phyloP scores from a whole-genome alignment of 2,113 vertebrate species.

The Amblyornis subalaris region DNA sequence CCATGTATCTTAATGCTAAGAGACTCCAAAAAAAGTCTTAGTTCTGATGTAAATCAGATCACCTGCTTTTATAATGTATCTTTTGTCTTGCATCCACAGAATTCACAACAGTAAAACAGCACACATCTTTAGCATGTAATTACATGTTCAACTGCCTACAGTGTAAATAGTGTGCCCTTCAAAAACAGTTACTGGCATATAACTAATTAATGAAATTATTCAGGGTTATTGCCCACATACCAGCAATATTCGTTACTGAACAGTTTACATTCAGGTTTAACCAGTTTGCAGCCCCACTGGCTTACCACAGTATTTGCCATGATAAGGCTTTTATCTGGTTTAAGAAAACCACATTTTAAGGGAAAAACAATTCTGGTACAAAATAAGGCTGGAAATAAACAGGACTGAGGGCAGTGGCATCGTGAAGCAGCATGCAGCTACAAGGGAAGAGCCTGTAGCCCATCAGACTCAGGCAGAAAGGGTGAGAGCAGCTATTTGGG shows the following conservation, averaged over 20 bases:
- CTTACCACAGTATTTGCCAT: background rate
- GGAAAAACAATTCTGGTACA: background rate
- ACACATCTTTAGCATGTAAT: background rate
- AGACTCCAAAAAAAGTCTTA: background rate
- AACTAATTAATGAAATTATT: slow-evolving; percentile 47
- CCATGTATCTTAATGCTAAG: background rate
- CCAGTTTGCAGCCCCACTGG: background rate
- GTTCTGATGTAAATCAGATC: background rate
- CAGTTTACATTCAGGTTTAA: slow-evolving; percentile 21
- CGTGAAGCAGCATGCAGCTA: background rate
- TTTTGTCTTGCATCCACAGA: background rate
- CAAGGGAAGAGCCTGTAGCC: background rate
- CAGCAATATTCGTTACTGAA: background rate
- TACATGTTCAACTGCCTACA: background rate
- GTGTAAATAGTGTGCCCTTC: background rate
- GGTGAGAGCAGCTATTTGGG: background rate
- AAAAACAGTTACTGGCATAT: slow-evolving; percentile 17
- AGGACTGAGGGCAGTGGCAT: background rate
- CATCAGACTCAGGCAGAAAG: background rate
- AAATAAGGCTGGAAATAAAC: background rate
- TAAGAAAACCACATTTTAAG: background rate
- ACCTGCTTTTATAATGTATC: background rate
- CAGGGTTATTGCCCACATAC: background rate
- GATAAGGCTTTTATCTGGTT: background rate
- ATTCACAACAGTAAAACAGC: background rate